These are phyloP conservation scores for Anabacerthia variegaticeps DNA, from an alignment of 2,797 vertebrate genomes.

Conservation along the genomic window DNA sequence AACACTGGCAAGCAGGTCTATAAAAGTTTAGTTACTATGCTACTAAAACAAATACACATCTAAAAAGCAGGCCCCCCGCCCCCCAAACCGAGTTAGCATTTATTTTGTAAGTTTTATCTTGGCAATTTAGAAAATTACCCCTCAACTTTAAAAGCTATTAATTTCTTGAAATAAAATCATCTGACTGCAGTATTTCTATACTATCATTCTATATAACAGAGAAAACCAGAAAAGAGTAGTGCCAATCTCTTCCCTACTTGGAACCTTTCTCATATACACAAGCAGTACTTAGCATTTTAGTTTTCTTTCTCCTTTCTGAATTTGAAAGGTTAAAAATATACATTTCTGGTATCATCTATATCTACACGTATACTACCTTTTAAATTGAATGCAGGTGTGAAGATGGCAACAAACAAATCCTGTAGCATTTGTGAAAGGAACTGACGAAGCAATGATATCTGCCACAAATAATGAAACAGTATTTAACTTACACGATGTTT, in stretches of 20 bases:
- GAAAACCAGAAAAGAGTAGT: neutral
- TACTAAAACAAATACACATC: neutral
- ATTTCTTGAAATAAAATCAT: neutral
- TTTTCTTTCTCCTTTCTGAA: neutral
- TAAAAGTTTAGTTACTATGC: neutral
- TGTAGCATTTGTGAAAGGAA: neutral
- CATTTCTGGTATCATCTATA: neutral
- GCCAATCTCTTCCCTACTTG: neutral
- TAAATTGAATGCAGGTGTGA: neutral
- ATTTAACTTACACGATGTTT: neutral
- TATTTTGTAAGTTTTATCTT: neutral
- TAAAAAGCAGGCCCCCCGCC: neutral
- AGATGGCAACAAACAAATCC: neutral
- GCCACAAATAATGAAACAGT: neutral
- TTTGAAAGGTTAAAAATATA: fast-evolving
- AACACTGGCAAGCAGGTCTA: neutral
- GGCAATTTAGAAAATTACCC: neutral
- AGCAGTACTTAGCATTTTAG: fast-evolving
- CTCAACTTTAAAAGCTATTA: neutral
- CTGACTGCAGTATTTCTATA: neutral
- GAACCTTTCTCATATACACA: neutral
- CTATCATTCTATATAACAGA: neutral
- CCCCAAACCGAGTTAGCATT: neutral
- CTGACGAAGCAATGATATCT: neutral
- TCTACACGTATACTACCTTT: neutral